Conservation (phyloP, 1,140 invertebrate species). For the Piezodorus guildinii region DNA sequence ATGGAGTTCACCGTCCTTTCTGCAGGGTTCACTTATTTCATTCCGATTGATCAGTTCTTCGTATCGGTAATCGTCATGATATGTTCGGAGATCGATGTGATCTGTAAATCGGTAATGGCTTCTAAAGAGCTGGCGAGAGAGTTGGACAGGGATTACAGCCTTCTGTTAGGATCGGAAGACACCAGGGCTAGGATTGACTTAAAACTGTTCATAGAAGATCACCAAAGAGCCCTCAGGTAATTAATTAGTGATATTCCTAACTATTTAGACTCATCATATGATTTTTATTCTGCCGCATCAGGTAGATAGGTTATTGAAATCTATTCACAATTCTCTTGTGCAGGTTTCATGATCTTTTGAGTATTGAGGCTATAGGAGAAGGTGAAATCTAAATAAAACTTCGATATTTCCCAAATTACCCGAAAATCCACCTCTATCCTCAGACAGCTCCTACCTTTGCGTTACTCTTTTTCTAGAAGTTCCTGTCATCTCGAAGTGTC, state of each 20-base stretch:
- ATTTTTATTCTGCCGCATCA: no score
- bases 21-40: neutral
- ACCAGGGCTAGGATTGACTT: neutral
- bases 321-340: no score
- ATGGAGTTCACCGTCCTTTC: neutral
- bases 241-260: neutral
- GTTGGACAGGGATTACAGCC: neutral
- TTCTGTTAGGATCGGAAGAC: neutral
- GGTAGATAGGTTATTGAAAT: no score
- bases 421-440: no score
- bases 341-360: no score
- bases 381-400: no score
- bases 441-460: no score
- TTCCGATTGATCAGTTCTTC: slow-evolving; percentile 1
- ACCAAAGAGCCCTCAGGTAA: neutral
- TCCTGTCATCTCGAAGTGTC: no score
- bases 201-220: neutral
- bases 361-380: no score
- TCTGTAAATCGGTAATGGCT: neutral
- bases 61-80: slow-evolving; percentile 3
- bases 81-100: neutral
- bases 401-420: no score
- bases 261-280: no score
- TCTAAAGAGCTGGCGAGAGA: neutral
- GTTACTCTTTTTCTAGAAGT: no score